phyloP scores from a whole-genome alignment of 23 tunicate species.

The Ascidia mentula region DNA sequence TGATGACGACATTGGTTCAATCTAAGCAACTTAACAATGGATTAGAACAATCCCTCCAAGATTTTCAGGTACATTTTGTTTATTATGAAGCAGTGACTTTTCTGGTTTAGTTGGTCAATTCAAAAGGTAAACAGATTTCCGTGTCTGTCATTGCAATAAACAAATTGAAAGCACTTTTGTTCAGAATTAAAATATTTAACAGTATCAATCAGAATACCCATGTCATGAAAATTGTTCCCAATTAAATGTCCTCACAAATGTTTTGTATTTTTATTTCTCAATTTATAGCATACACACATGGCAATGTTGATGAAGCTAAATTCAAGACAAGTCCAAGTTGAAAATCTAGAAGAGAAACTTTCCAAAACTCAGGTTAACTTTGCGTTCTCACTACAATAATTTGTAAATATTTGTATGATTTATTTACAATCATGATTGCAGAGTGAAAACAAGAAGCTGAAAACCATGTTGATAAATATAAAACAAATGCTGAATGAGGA shows the following conservation, averaged over 20 bases:
- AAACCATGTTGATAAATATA: neutral
- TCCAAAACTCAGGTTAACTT: neutral
- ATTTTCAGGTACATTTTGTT: neutral
- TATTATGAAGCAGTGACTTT: too few relatives aligned
- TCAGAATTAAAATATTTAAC: too few relatives aligned
- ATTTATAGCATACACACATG: neutral
- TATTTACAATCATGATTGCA: neutral
- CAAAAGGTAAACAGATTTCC: too few relatives aligned
- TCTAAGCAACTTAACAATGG: slow-evolving; percentile 1
- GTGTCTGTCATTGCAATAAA: too few relatives aligned
- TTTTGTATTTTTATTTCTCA: neutral
- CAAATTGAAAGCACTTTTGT: too few relatives aligned
- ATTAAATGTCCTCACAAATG: too few relatives aligned
- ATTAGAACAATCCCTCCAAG: neutral
- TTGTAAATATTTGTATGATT: neutral
- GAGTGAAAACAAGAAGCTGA: too few relatives aligned
- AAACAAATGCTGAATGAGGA: too few relatives aligned
- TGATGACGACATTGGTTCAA: neutral
- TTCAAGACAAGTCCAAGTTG: neutral
- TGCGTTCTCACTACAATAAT: too few relatives aligned
- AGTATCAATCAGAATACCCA: too few relatives aligned
- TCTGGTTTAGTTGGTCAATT: too few relatives aligned
- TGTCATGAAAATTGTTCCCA: too few relatives aligned
- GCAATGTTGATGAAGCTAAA: neutral
- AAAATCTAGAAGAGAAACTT: neutral